Conservation (phyloP, 2,113 vertebrate genomes). For the Leptodactylus fuscus region DNA sequence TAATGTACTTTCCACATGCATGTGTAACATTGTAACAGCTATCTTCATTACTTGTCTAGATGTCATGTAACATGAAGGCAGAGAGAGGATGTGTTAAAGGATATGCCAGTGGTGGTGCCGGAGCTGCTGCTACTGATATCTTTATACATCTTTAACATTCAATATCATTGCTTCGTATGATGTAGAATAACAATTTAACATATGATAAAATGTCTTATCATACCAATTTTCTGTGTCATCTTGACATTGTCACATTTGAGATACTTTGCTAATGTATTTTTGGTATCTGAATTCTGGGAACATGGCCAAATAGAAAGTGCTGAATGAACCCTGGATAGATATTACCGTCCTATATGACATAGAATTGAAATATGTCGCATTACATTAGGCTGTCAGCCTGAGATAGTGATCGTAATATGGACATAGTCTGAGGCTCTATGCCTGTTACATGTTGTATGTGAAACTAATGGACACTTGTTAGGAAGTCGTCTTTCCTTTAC, state of each 20-base stretch:
- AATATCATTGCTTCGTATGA: conserved; percentile 33
- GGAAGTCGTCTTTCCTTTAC: background rate
- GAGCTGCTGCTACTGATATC: background rate
- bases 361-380: conserved; percentile 42
- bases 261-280: conserved; percentile 45
- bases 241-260: conserved; percentile 24
- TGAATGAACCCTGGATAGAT: conserved; percentile 36
- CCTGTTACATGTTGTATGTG: background rate
- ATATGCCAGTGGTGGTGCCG: background rate
- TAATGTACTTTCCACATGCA: too few species aligned
- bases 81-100: background rate
- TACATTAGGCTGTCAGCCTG: conserved; percentile 25
- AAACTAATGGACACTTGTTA: background rate
- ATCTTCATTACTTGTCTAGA: background rate
- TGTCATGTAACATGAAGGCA: background rate
- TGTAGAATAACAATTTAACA: conserved; percentile 20
- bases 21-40: background rate
- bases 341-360: conserved; percentile 33
- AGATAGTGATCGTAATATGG: conserved; percentile 13
- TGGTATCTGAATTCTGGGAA: conserved; percentile 51
- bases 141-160: conserved; percentile 9
- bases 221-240: conserved; percentile 37
- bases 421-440: background rate
- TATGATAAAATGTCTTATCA: conserved; percentile 32
- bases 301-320: conserved; percentile 44